Evolutionary conservation across 1,140 invertebrate species (phyloP), one percentile per base, ranked within the genome.

Genomic region (Drosophila tristis): DNA sequence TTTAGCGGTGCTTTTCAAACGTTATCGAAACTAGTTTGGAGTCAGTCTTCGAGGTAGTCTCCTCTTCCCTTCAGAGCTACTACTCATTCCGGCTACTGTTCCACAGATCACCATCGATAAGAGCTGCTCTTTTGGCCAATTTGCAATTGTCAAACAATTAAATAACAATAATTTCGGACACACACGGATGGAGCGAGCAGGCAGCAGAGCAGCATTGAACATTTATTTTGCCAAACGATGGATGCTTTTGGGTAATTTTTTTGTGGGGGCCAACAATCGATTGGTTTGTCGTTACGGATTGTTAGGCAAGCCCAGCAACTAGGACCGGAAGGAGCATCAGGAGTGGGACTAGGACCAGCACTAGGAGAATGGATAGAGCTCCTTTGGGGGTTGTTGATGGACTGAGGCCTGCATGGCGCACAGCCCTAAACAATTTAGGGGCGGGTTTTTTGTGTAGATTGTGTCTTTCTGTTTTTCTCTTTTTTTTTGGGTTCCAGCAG

Each of bases 191-290:
- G 9, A 53, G 16, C 53, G 9, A 53, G 16, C 53, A 20, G 43
- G 31, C 31, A 43, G 31, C 31, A 13, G 44, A 25, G 8, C 23
- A 54, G 47, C 57, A 64, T 59, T 29, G 70, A 80, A 64, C 66
- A 80, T 86, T 85, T 85, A 76, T 85, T 84, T 85, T 66, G 78
- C 56, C 76, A 80, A 79, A 79, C 65, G 78, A 71, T 80, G 62
- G 76, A 80, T 76, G 78, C 80, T 86, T 45, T 39, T 80, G 62
- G 72, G 59, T 66, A 66, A 66, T 67, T 72, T 78, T 86, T 89
- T 35, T 20, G 20, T 20, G 6, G 35, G 35, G 44, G 29, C 44
- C 50, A 54, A 68, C 81, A 87, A 79, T 87, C 84, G 76, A 89
- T 77, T 89, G 39, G 75, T 59, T 86, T 70, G 58, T 54, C 63